Conservation (phyloP, 2,113 vertebrate genomes). For the Toxostoma redivivum region DNA sequence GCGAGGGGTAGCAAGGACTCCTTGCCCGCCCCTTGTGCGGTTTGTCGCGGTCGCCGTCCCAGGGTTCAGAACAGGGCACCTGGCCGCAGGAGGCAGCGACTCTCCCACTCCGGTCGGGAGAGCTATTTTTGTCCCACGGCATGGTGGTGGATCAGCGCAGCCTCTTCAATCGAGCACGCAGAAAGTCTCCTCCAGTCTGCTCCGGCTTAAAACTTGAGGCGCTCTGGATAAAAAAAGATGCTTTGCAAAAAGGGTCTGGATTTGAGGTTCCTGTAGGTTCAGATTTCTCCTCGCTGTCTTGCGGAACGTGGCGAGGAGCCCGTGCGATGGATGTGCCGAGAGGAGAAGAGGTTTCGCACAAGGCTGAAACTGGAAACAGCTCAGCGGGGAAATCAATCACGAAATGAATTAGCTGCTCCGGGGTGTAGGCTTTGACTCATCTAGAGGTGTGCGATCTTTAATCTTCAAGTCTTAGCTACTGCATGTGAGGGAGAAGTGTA, state of each 20-base stretch:
- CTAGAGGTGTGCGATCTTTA: conserved; percentile 12
- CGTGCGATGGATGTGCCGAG: background rate
- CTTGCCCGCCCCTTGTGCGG: accelerated
- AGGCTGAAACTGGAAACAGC: background rate
- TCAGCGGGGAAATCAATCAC: conserved; percentile 28
- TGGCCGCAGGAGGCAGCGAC: background rate
- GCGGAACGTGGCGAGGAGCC: background rate
- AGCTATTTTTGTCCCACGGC: background rate
- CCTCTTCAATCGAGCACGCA: background rate
- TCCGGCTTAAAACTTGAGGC: background rate
- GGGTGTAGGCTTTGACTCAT: background rate
- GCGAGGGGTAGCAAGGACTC: background rate
- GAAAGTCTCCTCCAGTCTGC: background rate
- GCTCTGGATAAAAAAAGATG: background rate
- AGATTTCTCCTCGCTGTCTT: background rate
- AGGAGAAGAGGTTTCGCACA: background rate
- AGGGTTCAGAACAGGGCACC: background rate
- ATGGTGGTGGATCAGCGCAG: background rate
- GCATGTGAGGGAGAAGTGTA: background rate
- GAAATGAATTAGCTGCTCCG: background rate
- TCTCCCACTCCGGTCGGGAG: background rate
- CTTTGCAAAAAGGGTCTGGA: background rate
- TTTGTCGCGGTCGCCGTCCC: accelerated
- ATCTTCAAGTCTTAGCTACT: background rate
- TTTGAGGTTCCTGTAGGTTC: background rate